Conservation (phyloP, 2,797 vertebrate genomes). For the Myripristis murdjan region DNA sequence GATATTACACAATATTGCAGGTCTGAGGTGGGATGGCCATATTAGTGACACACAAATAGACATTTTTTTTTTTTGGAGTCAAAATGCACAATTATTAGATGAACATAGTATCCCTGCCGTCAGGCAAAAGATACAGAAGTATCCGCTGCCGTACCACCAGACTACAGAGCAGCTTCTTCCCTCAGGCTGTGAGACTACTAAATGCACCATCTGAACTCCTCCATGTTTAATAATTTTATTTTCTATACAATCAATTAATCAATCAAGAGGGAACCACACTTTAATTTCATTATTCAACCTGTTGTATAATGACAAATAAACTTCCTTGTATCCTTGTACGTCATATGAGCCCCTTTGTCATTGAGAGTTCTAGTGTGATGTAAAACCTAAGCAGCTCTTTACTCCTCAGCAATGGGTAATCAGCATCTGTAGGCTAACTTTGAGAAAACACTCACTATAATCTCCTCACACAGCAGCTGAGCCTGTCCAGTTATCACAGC, state of each 20-base stretch:
- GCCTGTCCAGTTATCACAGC: neutral
- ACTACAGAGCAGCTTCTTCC: no score
- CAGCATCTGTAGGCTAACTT: neutral
- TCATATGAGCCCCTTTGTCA: constrained; percentile 22
- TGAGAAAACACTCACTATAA: neutral
- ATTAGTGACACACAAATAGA: constrained; percentile 2
- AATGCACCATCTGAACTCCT: no score
- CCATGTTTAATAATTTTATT: no score
- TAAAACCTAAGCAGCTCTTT: neutral
- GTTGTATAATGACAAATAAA: no score
- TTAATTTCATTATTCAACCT: no score
- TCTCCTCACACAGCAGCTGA: neutral
- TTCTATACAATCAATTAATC: no score
- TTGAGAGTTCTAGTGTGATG: constrained; percentile 35
- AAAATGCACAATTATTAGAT: constrained; percentile 8
- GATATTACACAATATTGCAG: neutral
- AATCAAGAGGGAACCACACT: no score
- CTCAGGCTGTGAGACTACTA: no score
- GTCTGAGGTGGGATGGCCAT: neutral
- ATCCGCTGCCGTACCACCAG: no score
- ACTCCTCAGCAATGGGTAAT: neutral
- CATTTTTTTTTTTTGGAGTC: constrained; percentile 3
- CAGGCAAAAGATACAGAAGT: no score
- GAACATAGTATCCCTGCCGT: constrained; percentile 2
- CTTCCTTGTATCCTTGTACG: no score